Evolutionary conservation across 2,888 invertebrate genomes (phyloP), one percentile per base, ranked within the genome.

Genomic region (Drosophila siamana): DNA sequence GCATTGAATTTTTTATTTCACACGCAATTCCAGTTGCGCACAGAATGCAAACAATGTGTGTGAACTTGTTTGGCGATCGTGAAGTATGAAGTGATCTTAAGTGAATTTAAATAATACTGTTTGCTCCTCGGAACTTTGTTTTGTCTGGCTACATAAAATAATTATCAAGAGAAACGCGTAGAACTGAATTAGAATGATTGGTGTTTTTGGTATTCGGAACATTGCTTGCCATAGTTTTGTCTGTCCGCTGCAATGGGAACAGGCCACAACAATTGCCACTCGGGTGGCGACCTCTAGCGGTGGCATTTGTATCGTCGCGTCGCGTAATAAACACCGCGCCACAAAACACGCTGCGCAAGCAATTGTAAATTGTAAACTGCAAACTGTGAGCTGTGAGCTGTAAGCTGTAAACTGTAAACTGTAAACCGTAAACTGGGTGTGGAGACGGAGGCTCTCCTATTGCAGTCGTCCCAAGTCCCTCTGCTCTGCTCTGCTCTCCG

Each of bases 271-370:
- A 77, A 74, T 75, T 73, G 68, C 28, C 51, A 48, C 48, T 48
- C 41, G 47, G 52, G 56, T 64, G 69, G 78, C 78, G 67, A 78
- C 69, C 76, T 78, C 74, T 62, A 66, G 47, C 59, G 63, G 33
- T 69, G 62, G 59, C 76, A 76, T 50, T 79, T 76, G 66, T 76
- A 66, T 76, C 76, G 74, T n/a, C 70, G 69, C 60, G 54, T 64
- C 61, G 47, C 67, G 70, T 70, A 75, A 72, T 71, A 86, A 76
- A 66, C 65, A 51, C 54, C 44, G 59, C 63, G 16, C 16, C 15
- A 16, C 63, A 59, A 72, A 64, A 65, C 33, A 44, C 57, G 57
- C 28, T 57, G 52, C 47, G 43, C 54, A 65, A 78, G 67, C 78
- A 79, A 76, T 84, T 73, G 74, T 30, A 57, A 74, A 69, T 56